Evolutionary conservation across 2,888 invertebrate species (phyloP), one percentile per base, ranked within the genome.

Genomic region (Zele albiditarsus): DNA sequence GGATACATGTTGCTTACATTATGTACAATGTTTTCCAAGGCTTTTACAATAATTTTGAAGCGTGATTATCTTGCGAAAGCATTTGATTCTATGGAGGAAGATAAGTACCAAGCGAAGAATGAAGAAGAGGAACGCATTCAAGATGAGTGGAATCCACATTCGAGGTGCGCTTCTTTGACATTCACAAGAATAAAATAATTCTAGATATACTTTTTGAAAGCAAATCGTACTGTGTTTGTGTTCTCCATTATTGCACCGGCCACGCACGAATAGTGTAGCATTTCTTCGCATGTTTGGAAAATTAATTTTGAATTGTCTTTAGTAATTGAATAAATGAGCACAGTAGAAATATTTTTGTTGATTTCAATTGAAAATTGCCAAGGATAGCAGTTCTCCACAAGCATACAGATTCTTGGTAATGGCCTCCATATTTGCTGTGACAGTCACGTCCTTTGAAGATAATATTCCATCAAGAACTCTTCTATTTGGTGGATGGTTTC

Each of bases 401-500:
- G 12, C 14, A 14, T 66, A 6, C 12, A 25, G 25, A 46, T 38
- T 6, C 5, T 3, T 70, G 58, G 38, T 23, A 10, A 33, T 33
- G 10, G 33, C 28, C 4, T 20, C 70, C 5, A 57, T 70, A 16
- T 20, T 25, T 20, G 28, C 23, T 57, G 31, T 33, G 3, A 70
- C 33, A 12, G 33, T 33, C 6, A 33, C 23, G 12, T 57, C 69
- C n/a, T 57, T 70, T 31, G 10, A 53, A 3, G 12, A 31, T 23
- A 57, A 58, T 12, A n/a, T 57, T 23, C 38, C 65, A 28, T 16
- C 20, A 8, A 33, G 42, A 71, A 42, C 16, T 2, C 42, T 71
- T 10, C 63, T 62, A 1, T 62, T 60, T 23, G 62, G 38, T 2
- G 71, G 46, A n/a, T 71, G 71, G 71, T 46, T 71, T 16, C 71